Conservation (phyloP, 2,797 vertebrate genomes). For the Thripadectes ignobilis region DNA sequence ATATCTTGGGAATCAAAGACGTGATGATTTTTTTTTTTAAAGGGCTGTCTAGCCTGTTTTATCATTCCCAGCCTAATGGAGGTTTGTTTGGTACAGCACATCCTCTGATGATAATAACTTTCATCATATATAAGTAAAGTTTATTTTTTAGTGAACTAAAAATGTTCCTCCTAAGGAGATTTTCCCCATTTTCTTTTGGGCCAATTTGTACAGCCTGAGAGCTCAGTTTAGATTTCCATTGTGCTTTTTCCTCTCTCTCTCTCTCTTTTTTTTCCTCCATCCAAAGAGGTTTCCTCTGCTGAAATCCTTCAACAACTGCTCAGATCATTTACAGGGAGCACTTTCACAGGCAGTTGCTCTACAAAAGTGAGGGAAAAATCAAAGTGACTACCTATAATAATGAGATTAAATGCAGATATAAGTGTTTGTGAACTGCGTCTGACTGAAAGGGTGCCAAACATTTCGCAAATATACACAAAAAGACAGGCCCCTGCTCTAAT, state of each 20-base stretch:
- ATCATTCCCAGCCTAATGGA: conserved; percentile 62
- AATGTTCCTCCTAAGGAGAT: conserved; percentile 2
- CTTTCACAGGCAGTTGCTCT: background rate
- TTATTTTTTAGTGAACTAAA: conserved; percentile 51
- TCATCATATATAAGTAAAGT: conserved; percentile 60
- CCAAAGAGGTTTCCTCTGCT: background rate
- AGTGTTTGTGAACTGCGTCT: conserved; percentile 14
- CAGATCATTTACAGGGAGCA: background rate
- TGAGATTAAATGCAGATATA: conserved; percentile 3
- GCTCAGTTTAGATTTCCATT: background rate
- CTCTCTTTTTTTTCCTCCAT: background rate
- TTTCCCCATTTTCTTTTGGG: background rate
- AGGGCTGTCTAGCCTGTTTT: conserved; percentile 58
- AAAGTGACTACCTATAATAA: conserved; percentile 21
- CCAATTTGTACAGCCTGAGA: background rate
- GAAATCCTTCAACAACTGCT: background rate
- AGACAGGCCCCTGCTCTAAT: conserved; percentile 44
- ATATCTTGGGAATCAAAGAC: conserved; percentile 63
- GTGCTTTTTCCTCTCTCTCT: background rate
- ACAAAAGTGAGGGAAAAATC: conserved; percentile 2
- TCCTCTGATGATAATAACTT: conserved; percentile 67
- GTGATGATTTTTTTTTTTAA: background rate
- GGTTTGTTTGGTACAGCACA: conserved; percentile 66
- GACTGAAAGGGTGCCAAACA: conserved; percentile 41
- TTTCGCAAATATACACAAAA: conserved; percentile 56